Evolutionary conservation across 2,113 vertebrate species (phyloP), one percentile per base, ranked within the genome.

Genomic region (Oreotrochilus melanogaster): DNA sequence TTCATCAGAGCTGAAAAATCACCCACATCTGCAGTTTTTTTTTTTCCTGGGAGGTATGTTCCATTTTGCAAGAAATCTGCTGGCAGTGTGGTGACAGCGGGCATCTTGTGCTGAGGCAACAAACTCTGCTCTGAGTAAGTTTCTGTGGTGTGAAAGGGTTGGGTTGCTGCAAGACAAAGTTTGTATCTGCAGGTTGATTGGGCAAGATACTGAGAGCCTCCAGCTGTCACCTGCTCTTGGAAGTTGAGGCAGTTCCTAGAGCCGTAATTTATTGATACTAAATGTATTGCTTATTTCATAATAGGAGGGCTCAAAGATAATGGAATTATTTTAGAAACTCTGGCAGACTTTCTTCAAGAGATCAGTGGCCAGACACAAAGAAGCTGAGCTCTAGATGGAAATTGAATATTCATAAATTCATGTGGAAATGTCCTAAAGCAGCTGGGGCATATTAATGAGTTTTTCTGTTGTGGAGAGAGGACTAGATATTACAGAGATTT

Each of bases 341-440:
- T 94, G 93, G 78, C 87, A 87, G 80, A 53, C 48, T 88, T 25
- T 82, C 67, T 80, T 90, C 27, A 28, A 74, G 88, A 43, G 28
- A 70, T 72, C 82, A 39, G 54, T 86, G 82, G 54, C 69, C 9
- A 27, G 86, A 93, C 88, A 92, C 82, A 94, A 91, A 92, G 89
- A 90, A 90, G 57, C 73, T 80, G 85, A 93, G 43, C 19, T 10
- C 78, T 95, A 89, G 89, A 80, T 95, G 69, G 47, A 94, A 88
- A 92, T 61, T 92, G 94, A 96, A 96, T 95, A 97, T 97, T 95
- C 93, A 94, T 96, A 94, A 96, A 95, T 90, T 72, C 51, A 61
- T 86, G 79, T 80, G 79, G 45, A 96, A 94, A 43, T 95, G 82
- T 96, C 82, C 65, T 86, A 92, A 96, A 93, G 79, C 87, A 95